A percentile compares a stretch with the other conserved stretches of the same genome.
Conservation (phyloP, 2,888 invertebrate species). For the Epinotia demarniana region DNA sequence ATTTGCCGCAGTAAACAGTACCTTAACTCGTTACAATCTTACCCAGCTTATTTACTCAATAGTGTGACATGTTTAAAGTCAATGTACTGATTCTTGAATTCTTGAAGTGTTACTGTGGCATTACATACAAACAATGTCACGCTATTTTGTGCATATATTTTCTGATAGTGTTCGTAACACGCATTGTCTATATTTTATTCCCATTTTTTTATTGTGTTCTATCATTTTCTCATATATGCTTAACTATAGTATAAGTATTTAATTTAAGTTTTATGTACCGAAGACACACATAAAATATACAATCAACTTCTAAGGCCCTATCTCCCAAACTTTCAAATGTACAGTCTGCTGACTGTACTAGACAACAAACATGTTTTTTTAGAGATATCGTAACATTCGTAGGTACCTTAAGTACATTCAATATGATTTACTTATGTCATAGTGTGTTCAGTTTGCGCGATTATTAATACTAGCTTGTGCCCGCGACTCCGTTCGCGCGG, state of each 20-base stretch:
- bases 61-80: too few relatives aligned
- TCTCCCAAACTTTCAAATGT: too few relatives aligned
- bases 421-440: too few relatives aligned
- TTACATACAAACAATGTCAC: conserved; percentile 52
- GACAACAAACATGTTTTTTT: too few relatives aligned
- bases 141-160: conserved; percentile 50
- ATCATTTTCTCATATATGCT: background rate
- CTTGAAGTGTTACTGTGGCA: background rate
- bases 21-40: background rate
- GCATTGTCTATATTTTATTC: conserved; percentile 62
- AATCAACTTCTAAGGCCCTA: too few relatives aligned
- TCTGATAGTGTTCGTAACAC: conserved; percentile 50
- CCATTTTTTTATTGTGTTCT: conserved; percentile 44
- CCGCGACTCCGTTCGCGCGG: too few relatives aligned
- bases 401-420: too few relatives aligned
- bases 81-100: conserved; percentile 3
- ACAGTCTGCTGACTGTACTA: too few relatives aligned
- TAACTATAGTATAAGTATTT: background rate
- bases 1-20: background rate
- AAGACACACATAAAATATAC: background rate
- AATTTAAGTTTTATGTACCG: conserved; percentile 7
- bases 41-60: background rate
- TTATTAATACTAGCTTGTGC: too few relatives aligned
- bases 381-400: too few relatives aligned
- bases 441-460: too few relatives aligned